A percentile compares a stretch with the other conserved stretches of the same genome.
Conservation (phyloP, 2,113 vertebrate species). For the Xyrauchen texanus region DNA sequence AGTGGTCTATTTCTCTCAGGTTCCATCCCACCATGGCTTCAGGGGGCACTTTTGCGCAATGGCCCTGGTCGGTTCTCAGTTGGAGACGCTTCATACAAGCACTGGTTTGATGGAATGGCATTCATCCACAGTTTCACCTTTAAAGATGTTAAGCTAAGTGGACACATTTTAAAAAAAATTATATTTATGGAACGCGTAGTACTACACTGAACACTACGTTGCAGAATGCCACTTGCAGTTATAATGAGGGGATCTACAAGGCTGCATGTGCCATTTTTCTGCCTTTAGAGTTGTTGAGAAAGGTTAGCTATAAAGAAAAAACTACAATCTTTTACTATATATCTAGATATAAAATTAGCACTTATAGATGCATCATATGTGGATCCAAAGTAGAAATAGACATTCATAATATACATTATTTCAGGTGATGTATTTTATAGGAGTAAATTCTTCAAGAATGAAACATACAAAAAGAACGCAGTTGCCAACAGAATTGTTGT, state of each 20-base stretch:
- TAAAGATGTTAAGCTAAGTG: slow-evolving; percentile 79
- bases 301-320: no score
- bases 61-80: slow-evolving; percentile 89
- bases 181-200: neutral
- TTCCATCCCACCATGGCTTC: slow-evolving; percentile 84
- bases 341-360: no score
- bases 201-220: neutral
- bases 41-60: slow-evolving; percentile 86
- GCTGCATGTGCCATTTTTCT: neutral
- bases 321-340: no score
- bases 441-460: slow-evolving; percentile 88
- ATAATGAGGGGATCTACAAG: no score
- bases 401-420: slow-evolving; percentile 4
- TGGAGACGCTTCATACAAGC: slow-evolving; percentile 85
- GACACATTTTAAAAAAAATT: neutral
- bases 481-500: slow-evolving; percentile 87
- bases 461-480: slow-evolving; percentile 83
- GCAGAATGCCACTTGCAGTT: no score
- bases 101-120: slow-evolving; percentile 94
- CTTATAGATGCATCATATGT: neutral
- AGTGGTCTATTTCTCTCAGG: slow-evolving; percentile 69
- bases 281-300: no score
- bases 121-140: slow-evolving; percentile 87
- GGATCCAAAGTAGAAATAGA: no score
- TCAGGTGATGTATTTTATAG: slow-evolving; percentile 89